Conservation (phyloP, 2,888 invertebrate species). For the Nysson spinosus region DNA sequence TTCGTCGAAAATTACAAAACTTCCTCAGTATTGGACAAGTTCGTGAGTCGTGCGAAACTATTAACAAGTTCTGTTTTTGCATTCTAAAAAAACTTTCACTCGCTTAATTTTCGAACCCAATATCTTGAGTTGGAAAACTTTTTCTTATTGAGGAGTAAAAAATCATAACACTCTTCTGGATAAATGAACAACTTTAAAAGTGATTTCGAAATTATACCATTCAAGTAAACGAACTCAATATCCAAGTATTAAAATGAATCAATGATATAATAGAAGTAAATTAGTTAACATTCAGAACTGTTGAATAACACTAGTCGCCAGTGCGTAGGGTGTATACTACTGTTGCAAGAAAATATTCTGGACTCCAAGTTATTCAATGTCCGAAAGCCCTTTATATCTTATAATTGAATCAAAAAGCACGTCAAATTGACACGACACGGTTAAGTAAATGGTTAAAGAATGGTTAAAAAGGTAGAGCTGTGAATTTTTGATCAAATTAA, state of each 20-base stretch:
- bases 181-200: too few relatives aligned
- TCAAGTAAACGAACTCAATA: too few relatives aligned
- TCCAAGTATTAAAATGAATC: too few relatives aligned
- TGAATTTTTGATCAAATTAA: conserved; percentile 40
- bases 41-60: conserved; percentile 6
- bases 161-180: too few relatives aligned
- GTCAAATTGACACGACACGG: not conserved
- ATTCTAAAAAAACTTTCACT: conserved; percentile 12
- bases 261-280: too few relatives aligned
- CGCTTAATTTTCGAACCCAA: conserved; percentile 31
- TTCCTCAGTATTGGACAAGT: conserved; percentile 26
- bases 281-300: too few relatives aligned
- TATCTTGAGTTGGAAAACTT: conserved; percentile 23
- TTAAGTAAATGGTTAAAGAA: conserved; percentile 5
- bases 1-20: conserved; percentile 17
- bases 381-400: not conserved
- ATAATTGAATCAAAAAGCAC: conserved; percentile 14
- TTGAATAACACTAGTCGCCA: too few relatives aligned
- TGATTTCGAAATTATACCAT: too few relatives aligned
- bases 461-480: not conserved
- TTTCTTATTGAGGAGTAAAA: too few relatives aligned
- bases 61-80: conserved; percentile 35
- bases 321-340: too few relatives aligned
- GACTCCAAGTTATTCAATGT: conserved; percentile 10
- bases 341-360: too few relatives aligned